Evolutionary conservation across 35 echinoderm and acorn worm genomes (phyloP).

Genomic region (Ptychodera flava): DNA sequence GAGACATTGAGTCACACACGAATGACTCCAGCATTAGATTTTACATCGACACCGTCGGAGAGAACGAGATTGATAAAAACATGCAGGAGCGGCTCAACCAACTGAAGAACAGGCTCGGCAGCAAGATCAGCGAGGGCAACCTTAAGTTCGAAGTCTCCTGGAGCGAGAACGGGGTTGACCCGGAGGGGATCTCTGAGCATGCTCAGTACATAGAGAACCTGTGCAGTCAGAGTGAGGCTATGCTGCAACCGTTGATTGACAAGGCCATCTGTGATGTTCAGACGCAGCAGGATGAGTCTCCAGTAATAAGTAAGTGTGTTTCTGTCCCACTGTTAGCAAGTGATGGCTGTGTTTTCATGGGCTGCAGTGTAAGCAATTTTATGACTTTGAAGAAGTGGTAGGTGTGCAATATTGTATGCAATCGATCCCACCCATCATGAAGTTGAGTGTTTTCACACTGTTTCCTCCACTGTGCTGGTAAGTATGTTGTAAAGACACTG

Average conservation of each 20-base stretch:
- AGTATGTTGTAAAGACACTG: no score
- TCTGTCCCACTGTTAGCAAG: background rate
- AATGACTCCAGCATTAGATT: conserved; percentile 52
- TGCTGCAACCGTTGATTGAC: conserved; percentile 70
- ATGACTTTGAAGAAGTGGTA: conserved; percentile 18
- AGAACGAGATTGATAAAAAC: conserved; percentile 58
- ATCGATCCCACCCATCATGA: background rate
- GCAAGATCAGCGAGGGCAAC: conserved; percentile 74
- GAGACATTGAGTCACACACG: conserved; percentile 41
- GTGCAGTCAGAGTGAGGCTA: conserved; percentile 39
- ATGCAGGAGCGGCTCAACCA: conserved; percentile 86
- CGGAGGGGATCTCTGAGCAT: conserved; percentile 72
- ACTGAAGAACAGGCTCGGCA: conserved; percentile 67
- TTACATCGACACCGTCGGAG: conserved; percentile 66
- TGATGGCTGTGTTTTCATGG: no score
- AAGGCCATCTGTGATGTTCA: conserved; percentile 51
- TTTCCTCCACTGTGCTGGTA: no score
- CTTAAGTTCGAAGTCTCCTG: conserved; percentile 82
- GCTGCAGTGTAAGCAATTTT: no score
- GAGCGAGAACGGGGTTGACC: conserved; percentile 69
- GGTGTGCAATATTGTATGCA: conserved; percentile 18
- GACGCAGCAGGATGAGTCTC: conserved; percentile 43
- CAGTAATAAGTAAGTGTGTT: conserved; percentile 37
- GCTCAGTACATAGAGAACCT: conserved; percentile 73
- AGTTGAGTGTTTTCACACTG: background rate